Percentiles rank a stretch among this genome's conserved stretches.
phyloP scores from a whole-genome alignment of 2,888 invertebrate genomes.

The Epinotia nisella region DNA sequence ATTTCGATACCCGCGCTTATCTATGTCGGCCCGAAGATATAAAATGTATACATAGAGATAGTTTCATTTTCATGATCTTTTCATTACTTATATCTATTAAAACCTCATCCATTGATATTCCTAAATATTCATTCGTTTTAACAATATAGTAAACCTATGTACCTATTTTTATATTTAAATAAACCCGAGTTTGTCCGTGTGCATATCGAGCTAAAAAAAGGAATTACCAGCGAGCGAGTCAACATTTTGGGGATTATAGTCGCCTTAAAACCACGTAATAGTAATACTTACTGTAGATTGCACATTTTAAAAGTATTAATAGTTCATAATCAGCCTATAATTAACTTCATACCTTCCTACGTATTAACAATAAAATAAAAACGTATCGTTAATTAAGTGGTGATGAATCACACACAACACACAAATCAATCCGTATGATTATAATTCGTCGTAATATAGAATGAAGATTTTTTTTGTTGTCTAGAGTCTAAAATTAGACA shows the following conservation, averaged over 20 bases:
- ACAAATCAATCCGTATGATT: background rate
- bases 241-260: background rate
- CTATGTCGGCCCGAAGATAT: slow-evolving; percentile 31
- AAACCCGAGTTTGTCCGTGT: no score
- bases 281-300: no score
- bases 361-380: background rate
- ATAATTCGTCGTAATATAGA: background rate
- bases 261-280: no score
- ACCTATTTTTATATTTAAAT: no score
- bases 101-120: no score
- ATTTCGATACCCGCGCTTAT: slow-evolving; percentile 47
- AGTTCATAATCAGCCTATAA: background rate
- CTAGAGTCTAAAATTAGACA: background rate
- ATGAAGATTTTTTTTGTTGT: background rate
- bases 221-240: no score
- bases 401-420: background rate
- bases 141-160: no score
- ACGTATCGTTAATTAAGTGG: background rate
- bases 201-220: no score
- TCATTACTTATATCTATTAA: no score
- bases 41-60: background rate
- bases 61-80: no score
- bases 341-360: background rate
- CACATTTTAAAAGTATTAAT: background rate
- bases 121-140: no score